Percentiles rank a stretch among this genome's conserved stretches.
phyloP scores from a whole-genome alignment of 1,140 invertebrate genomes.

The Varroa destructor region DNA sequence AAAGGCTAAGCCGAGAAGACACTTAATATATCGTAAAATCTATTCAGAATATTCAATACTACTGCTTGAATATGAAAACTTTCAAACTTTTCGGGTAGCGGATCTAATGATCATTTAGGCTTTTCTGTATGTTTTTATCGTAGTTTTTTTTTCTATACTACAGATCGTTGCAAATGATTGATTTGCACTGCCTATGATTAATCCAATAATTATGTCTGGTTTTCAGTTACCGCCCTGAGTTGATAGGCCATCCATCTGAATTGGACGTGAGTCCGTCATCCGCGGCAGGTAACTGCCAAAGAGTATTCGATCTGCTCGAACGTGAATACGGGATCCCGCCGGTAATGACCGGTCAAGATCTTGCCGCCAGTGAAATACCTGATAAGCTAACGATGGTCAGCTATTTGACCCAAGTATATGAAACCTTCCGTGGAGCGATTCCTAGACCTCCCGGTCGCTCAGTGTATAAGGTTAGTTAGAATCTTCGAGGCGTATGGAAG shows the following conservation, averaged over 20 bases:
- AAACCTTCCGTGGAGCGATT: conserved; percentile 64
- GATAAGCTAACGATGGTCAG: conserved; percentile 63
- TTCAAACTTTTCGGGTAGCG: too few relatives aligned
- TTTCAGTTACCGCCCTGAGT: conserved; percentile 2
- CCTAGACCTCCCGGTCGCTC: conserved; percentile 46
- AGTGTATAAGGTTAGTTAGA: conserved; percentile 10
- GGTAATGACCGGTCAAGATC: conserved; percentile 67
- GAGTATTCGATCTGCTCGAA: conserved; percentile 63
- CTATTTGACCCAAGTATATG: conserved; percentile 74
- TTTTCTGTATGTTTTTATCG: not conserved
- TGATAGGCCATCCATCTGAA: conserved; percentile 8
- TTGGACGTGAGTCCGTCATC: not conserved
- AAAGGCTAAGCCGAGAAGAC: too few relatives aligned
- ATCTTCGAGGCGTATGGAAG: not conserved
- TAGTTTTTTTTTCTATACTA: not conserved
- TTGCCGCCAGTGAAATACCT: conserved; percentile 53
- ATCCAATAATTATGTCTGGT: too few relatives aligned
- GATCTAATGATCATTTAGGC: too few relatives aligned
- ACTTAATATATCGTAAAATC: too few relatives aligned
- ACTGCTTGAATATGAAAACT: too few relatives aligned
- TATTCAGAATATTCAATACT: too few relatives aligned
- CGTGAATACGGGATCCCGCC: conserved; percentile 59
- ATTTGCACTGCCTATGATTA: too few relatives aligned
- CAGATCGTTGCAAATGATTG: too few relatives aligned
- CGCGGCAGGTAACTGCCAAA: conserved; percentile 28